These are phyloP conservation scores for Pluvialis apricaria DNA, from an alignment of 2,113 vertebrate species.

Conservation along the genomic window DNA sequence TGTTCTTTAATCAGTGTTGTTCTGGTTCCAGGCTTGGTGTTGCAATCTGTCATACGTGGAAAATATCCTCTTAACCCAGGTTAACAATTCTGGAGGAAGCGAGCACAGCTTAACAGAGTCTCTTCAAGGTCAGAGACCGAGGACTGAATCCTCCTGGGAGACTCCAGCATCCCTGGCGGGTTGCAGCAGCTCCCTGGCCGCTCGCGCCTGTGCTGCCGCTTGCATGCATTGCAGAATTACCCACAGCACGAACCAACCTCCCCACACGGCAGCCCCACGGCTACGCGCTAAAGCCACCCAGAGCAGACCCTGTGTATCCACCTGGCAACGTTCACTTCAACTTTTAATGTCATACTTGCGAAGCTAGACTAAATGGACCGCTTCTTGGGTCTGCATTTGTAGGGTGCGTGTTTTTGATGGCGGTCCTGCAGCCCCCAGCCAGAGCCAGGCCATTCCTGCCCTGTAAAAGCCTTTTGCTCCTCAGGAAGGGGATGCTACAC, in stretches of 20 bases:
- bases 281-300: accelerated
- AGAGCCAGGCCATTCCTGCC: accelerated
- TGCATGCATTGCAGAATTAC: accelerated
- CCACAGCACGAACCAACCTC: accelerated
- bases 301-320: accelerated
- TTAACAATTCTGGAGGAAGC: not conserved
- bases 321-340: too few species aligned
- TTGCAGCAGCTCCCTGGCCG: not conserved
- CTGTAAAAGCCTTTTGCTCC: not conserved
- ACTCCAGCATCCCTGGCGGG: accelerated
- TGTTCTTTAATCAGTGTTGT: not conserved
- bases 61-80: not conserved
- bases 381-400: not conserved
- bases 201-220: too few species aligned
- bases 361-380: not conserved
- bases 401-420: not conserved
- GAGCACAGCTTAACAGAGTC: not conserved
- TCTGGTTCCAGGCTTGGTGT: conserved; percentile 5
- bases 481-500: not conserved
- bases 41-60: not conserved
- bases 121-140: not conserved
- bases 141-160: accelerated
- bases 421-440: not conserved
- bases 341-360: accelerated
- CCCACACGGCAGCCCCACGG: accelerated